These are phyloP conservation scores for Anticlea derivata DNA, from an alignment of 2,888 invertebrate genomes.

Conservation along the genomic window DNA sequence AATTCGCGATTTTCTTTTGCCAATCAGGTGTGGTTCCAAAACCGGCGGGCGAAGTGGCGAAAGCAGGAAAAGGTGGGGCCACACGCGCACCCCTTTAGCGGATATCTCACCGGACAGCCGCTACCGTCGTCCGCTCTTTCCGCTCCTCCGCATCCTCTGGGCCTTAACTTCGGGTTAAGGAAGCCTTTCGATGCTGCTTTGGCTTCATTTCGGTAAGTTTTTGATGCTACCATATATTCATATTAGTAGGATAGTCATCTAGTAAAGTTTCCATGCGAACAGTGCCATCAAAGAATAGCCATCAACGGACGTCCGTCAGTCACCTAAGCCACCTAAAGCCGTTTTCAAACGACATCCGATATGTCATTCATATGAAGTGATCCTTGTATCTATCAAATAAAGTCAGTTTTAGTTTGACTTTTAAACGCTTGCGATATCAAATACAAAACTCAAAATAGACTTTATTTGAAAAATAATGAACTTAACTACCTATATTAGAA, in stretches of 20 bases:
- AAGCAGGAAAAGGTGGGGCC: slow-evolving; percentile 97
- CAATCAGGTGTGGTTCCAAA: slow-evolving; percentile 96
- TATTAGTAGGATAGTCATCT: too few species aligned
- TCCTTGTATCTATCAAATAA: too few species aligned
- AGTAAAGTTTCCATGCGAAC: too few species aligned
- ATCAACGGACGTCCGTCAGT: neutral
- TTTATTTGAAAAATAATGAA: too few species aligned
- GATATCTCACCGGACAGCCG: slow-evolving; percentile 88
- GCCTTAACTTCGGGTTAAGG: slow-evolving; percentile 89
- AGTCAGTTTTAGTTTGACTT: too few species aligned
- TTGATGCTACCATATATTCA: neutral
- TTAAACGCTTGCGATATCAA: too few species aligned
- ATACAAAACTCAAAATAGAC: too few species aligned
- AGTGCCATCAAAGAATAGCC: too few species aligned
- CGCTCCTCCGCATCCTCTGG: slow-evolving; percentile 89
- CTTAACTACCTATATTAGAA: too few species aligned
- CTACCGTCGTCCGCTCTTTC: slow-evolving; percentile 88
- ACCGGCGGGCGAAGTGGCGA: slow-evolving; percentile 95
- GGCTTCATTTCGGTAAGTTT: slow-evolving; percentile 87
- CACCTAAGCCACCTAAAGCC: too few species aligned
- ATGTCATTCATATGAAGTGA: too few species aligned
- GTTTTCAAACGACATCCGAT: too few species aligned
- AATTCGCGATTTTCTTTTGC: slow-evolving; percentile 18
- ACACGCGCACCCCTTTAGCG: slow-evolving; percentile 94
- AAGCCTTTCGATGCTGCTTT: slow-evolving; percentile 89